Evolutionary conservation across 2,113 vertebrate genomes (phyloP).

Genomic region (Atractosteus spatula): DNA sequence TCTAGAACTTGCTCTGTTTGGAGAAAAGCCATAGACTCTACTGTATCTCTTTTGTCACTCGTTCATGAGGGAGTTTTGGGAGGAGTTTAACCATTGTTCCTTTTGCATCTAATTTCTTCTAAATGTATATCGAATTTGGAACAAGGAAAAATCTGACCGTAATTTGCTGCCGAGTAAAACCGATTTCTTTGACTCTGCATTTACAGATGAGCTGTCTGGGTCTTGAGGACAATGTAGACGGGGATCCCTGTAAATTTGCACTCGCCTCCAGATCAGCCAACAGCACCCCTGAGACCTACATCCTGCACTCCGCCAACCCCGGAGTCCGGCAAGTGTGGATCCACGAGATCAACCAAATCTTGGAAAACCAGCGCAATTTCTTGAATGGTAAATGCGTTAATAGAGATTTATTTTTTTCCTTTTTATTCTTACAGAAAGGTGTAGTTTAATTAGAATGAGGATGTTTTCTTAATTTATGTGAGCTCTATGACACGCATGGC

Average conservation of each 20-base stretch:
- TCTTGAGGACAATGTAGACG: slow-evolving; percentile 89
- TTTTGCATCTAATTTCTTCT: too few relatives aligned
- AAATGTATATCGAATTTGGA: too few relatives aligned
- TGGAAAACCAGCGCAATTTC: slow-evolving; percentile 98
- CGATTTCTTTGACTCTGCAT: neutral
- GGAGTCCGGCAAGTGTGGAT: slow-evolving; percentile 87
- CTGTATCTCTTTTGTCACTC: too few relatives aligned
- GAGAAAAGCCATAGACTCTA: too few relatives aligned
- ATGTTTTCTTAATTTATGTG: too few relatives aligned
- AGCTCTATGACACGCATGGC: too few relatives aligned
- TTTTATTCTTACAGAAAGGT: neutral
- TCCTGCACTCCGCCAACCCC: slow-evolving; percentile 84
- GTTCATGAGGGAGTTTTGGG: too few relatives aligned
- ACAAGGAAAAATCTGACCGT: too few relatives aligned
- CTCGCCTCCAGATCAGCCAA: slow-evolving; percentile 87
- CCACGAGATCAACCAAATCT: slow-evolving; percentile 94
- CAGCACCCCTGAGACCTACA: slow-evolving; percentile 75
- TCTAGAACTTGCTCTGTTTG: too few relatives aligned
- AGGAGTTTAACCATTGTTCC: too few relatives aligned
- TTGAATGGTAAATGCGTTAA: slow-evolving; percentile 81
- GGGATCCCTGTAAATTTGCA: slow-evolving; percentile 92
- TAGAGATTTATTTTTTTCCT: neutral
- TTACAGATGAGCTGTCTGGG: slow-evolving; percentile 92
- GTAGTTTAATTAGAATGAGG: too few relatives aligned
- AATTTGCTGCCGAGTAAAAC: too few relatives aligned